Percentiles rank a stretch among this genome's conserved stretches.
These are phyloP conservation scores for Picus viridis DNA, from an alignment of 2,797 vertebrate genomes.

Conservation along the genomic window DNA sequence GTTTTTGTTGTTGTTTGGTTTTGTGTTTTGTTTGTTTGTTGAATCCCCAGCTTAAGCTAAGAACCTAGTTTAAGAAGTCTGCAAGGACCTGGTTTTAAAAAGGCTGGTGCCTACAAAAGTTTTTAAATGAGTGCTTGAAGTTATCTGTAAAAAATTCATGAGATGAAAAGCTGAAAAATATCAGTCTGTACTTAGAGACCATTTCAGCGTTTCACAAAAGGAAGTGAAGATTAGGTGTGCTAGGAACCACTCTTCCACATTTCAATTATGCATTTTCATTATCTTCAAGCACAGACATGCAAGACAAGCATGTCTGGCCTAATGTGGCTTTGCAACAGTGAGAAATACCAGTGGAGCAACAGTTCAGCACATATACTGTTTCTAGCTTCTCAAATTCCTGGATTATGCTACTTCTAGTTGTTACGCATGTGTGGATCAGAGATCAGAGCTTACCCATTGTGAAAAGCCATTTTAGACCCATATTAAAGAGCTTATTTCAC, in stretches of 20 bases:
- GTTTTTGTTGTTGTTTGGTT: no score
- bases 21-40: not conserved
- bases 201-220: not conserved
- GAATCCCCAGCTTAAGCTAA: not conserved
- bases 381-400: slow-evolving; percentile 29
- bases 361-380: not conserved
- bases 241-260: not conserved
- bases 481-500: slow-evolving; percentile 67
- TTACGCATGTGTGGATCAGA: slow-evolving; percentile 48
- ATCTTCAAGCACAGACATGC: slow-evolving; percentile 31
- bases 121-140: not conserved
- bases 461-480: slow-evolving; percentile 48
- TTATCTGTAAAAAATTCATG: not conserved
- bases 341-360: slow-evolving; percentile 8
- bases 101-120: not conserved
- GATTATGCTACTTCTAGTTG: slow-evolving; percentile 30
- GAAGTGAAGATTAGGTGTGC: not conserved
- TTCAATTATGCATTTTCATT: slow-evolving; percentile 23
- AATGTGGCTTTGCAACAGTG: slow-evolving; percentile 26
- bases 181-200: not conserved
- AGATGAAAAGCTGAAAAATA: not conserved
- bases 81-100: not conserved
- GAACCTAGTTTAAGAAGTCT: not conserved
- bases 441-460: slow-evolving; percentile 56
- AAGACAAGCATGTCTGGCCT: not conserved